These are phyloP conservation scores for Protonemura montana DNA, from an alignment of 2,888 invertebrate species.

Conservation along the genomic window DNA sequence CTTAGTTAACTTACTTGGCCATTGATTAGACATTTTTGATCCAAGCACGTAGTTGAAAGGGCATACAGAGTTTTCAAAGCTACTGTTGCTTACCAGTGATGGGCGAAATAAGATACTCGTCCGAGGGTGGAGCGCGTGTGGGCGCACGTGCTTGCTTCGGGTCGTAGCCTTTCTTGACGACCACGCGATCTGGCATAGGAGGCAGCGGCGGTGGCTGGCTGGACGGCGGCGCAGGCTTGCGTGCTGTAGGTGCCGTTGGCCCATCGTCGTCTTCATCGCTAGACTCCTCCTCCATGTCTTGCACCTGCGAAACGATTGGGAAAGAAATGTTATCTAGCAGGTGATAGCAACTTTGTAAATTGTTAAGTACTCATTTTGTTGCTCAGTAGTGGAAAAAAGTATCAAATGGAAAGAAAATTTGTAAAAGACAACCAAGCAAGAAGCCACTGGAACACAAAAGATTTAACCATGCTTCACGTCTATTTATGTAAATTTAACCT, in stretches of 20 bases:
- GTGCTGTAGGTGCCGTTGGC: slow-evolving; percentile 52
- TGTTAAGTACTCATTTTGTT: no score
- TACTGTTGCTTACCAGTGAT: slow-evolving; percentile 72
- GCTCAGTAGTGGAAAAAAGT: no score
- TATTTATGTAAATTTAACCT: no score
- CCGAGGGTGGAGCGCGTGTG: slow-evolving; percentile 71
- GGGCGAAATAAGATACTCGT: slow-evolving; percentile 95
- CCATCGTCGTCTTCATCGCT: slow-evolving; percentile 70
- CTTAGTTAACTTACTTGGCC: no score
- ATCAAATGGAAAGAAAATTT: no score
- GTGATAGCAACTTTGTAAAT: no score
- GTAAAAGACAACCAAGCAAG: no score
- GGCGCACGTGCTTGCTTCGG: slow-evolving; percentile 79
- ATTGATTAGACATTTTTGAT: no score
- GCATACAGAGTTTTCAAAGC: no score
- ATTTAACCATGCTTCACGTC: no score
- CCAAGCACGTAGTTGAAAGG: no score
- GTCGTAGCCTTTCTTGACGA: slow-evolving; percentile 96
- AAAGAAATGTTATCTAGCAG: background rate
- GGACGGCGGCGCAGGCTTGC: slow-evolving; percentile 56
- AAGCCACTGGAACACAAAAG: no score
- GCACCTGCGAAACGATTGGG: slow-evolving; percentile 65
- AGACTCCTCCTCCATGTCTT: slow-evolving; percentile 93
- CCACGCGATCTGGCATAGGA: slow-evolving; percentile 88
- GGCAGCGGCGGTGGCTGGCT: slow-evolving; percentile 77